Conservation (phyloP, 2,113 vertebrate species). For the Indri indri region DNA sequence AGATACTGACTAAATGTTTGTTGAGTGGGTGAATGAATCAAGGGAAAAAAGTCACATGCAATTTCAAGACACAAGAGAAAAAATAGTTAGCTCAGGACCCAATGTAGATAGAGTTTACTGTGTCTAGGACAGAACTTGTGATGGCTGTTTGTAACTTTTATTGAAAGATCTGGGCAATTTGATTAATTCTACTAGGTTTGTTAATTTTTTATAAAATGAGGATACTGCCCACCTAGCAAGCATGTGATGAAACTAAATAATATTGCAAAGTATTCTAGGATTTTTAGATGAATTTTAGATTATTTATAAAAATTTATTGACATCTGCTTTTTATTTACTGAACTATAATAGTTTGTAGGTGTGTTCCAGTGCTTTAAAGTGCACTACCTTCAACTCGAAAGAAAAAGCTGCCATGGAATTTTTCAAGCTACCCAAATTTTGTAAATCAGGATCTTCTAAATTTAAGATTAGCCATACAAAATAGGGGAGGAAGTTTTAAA, state of each 20-base stretch:
- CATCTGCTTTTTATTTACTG: constrained; percentile 10
- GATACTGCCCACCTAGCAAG: neutral
- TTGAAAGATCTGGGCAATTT: neutral
- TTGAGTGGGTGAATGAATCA: constrained; percentile 26
- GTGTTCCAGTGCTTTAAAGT: neutral
- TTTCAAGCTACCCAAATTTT: constrained; percentile 8
- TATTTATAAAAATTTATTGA: constrained; percentile 16
- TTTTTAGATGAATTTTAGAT: constrained; percentile 51
- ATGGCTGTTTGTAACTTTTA: constrained; percentile 24
- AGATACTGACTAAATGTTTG: constrained; percentile 28
- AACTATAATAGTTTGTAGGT: neutral
- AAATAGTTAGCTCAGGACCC: neutral
- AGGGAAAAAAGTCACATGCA: neutral
- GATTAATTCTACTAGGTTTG: constrained; percentile 4
- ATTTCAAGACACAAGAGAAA: constrained; percentile 19
- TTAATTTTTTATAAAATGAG: neutral
- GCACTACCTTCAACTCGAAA: neutral
- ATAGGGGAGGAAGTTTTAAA: neutral
- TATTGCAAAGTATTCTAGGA: neutral
- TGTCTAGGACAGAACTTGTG: neutral
- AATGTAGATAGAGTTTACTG: neutral
- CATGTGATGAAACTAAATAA: neutral
- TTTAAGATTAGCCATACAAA: constrained; percentile 46
- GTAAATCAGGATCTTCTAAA: constrained; percentile 6
- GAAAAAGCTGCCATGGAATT: constrained; percentile 12